Evolutionary conservation across 2,888 invertebrate genomes (phyloP).

Genomic region (Amblyjoppa fuscipennis): DNA sequence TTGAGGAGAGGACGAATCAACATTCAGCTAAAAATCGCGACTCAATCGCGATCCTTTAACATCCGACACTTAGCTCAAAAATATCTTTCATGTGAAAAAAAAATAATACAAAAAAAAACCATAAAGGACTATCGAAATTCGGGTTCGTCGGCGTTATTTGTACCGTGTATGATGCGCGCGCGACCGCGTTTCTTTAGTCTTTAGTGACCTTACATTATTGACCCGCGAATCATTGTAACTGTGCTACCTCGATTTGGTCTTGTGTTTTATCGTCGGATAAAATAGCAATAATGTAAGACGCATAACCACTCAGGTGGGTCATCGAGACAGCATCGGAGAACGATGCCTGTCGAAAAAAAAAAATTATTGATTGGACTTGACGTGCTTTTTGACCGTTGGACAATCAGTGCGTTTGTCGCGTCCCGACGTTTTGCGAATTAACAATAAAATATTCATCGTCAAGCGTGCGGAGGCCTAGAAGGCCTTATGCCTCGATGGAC

Average conservation of each 20-base stretch:
- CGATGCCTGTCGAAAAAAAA: slow-evolving; percentile 58
- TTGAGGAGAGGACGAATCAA: neutral
- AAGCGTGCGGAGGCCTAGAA: slow-evolving; percentile 6
- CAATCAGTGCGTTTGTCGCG: slow-evolving; percentile 60
- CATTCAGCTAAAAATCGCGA: slow-evolving; percentile 2
- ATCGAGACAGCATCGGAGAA: slow-evolving; percentile 53
- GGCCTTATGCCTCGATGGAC: slow-evolving; percentile 24
- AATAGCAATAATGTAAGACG: slow-evolving; percentile 58
- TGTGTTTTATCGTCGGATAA: slow-evolving; percentile 62
- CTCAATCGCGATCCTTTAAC: neutral
- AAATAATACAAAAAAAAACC: slow-evolving; percentile 1
- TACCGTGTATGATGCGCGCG: slow-evolving; percentile 38
- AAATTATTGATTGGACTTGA: slow-evolving; percentile 71
- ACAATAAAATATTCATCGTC: neutral
- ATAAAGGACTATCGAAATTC: neutral
- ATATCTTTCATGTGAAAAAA: slow-evolving; percentile 18
- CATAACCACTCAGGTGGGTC: slow-evolving; percentile 74
- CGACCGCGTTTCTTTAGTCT: slow-evolving; percentile 21
- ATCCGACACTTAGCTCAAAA: slow-evolving; percentile 16
- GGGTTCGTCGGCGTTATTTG: slow-evolving; percentile 20
- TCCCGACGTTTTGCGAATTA: slow-evolving; percentile 17
- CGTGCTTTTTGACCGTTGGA: slow-evolving; percentile 65
- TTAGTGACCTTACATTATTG: slow-evolving; percentile 6
- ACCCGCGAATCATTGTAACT: slow-evolving; percentile 40
- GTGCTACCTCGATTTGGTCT: slow-evolving; percentile 35